These are phyloP conservation scores for Arion vulgaris DNA, from an alignment of 1,140 invertebrate species.

Conservation along the genomic window DNA sequence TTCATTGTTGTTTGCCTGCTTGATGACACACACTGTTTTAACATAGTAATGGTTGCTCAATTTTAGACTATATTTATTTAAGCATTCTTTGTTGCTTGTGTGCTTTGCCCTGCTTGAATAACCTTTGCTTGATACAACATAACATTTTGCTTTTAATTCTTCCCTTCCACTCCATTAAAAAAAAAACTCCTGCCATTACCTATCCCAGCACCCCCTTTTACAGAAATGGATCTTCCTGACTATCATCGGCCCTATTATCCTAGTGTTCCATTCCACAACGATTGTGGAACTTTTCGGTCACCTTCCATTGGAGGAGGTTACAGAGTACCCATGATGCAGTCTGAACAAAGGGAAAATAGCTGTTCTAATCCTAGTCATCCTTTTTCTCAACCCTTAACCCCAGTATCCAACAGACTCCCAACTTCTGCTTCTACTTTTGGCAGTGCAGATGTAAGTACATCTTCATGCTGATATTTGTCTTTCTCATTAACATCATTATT, in stretches of 20 bases:
- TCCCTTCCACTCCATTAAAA: background rate
- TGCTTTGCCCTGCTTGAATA: background rate
- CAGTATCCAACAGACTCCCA: background rate
- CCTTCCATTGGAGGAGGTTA: background rate
- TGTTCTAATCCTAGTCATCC: background rate
- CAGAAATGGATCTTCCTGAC: conserved; percentile 27
- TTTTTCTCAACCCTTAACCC: background rate
- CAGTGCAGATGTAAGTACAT: conserved; percentile 15
- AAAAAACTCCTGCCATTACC: background rate
- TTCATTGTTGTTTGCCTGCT: no score
- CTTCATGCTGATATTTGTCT: background rate
- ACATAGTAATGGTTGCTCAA: background rate
- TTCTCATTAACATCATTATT: no score
- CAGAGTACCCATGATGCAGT: conserved; percentile 13
- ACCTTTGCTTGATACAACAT: background rate
- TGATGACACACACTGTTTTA: no score
- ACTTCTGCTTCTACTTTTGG: conserved; percentile 4
- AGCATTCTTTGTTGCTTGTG: background rate
- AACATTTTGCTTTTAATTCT: background rate
- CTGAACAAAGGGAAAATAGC: background rate
- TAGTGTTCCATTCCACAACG: conserved; percentile 15
- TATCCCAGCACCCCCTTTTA: background rate
- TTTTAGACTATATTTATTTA: background rate
- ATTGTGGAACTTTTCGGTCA: background rate
- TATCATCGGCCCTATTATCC: conserved; percentile 32